Base-by-base conservation (phyloP, 35 echinoderm and acorn worm species). In the Apostichopus californicus region DNA sequence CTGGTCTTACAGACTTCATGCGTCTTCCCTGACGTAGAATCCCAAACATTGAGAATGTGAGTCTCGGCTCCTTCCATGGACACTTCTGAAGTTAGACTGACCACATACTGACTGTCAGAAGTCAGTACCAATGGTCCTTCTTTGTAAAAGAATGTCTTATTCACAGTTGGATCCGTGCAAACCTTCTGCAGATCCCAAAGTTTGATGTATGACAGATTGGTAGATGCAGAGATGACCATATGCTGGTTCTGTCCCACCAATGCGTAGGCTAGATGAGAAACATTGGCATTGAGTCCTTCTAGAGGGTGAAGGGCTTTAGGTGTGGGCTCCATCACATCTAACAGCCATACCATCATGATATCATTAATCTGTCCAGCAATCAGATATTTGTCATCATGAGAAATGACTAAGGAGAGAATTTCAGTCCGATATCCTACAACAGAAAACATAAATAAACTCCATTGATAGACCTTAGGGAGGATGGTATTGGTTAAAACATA, bases 181-280 rank as follows among this genome's bases (percentile, higher is more conserved):
- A 90, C 73, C 57, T 90, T 78, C 68, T 90, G 88, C 22, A 90
- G 68, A 90, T 90, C 88, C 88, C 88, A 90, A 56, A 90, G 88
- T 78, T 90, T 90, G 26, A 90, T 90, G 88, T 25, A 90, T 18
- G 88, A 72, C 8, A 90, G 88, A 54, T 90, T 90, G 73, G 88
- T 90, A 9, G 88, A 90, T 75, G 88, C 88, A 28, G 88, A 90
- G 23, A 90, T 56, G 7, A 90, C 68, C 88, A 90, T 90, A 26
- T 90, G 66, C 9, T 90, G 88, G 54, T 60, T 54, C 14, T 90
- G 68, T 9, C 88, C 73, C 8, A 73, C 88, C 18, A 75, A 5
- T 73, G 88, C 88, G 17, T 90, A 90, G 15, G 88, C 28, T 4
- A 90, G 88, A 61, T 77, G 73, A 26, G 88, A 90, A 13, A 90